Base-by-base conservation (phyloP, 2,113 vertebrate species). In the Mobula birostris region DNA sequence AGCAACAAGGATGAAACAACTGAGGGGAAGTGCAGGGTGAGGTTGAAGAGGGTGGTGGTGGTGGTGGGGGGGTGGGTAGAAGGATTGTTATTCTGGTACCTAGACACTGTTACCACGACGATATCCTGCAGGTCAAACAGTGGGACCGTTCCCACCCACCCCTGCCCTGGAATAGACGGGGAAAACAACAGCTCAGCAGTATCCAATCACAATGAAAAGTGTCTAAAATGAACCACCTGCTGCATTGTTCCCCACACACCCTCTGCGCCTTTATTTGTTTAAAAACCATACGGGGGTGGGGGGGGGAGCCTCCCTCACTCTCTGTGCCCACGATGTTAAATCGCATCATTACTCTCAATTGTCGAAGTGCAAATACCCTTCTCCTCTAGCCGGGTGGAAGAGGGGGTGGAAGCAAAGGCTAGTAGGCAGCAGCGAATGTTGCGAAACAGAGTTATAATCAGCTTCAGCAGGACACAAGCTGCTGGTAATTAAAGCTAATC, bases 381-480 rank as follows among this genome's bases (percentile, higher is more conserved):
- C 95, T 96, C 96, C 88, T 96, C 94, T 94, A 96, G 95, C 95
- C 95, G 94, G 95, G 94, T 94, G 85, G 94, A 94, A 94, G 79
- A 68, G 94, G 85, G 78, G 21, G 78, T 29, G n/a, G n/a, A 15
- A 32, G 27, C 29, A 15, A 36, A 32, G 17, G 79, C 94, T 94
- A 95, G 94, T 96, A 96, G 95, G 95, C 96, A 95, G 96, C 95
- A 78, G 96, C 96, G 96, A 97, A 97, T 97, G 97, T 97, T 96
- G 97, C 96, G 96, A 96, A 97, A 97, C 97, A 96, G 96, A 97
- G 97, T 96, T 97, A 97, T 97, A 97, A 97, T 97, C 97, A 97
- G 96, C 97, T 97, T 97, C 97, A 96, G 97, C 97, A 96, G 96
- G 95, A 96, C 96, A 96, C 97, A 97, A 97, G 97, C 97, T 97